phyloP scores from a whole-genome alignment of 2,888 invertebrate species.

The Drosophila prostipennis region DNA sequence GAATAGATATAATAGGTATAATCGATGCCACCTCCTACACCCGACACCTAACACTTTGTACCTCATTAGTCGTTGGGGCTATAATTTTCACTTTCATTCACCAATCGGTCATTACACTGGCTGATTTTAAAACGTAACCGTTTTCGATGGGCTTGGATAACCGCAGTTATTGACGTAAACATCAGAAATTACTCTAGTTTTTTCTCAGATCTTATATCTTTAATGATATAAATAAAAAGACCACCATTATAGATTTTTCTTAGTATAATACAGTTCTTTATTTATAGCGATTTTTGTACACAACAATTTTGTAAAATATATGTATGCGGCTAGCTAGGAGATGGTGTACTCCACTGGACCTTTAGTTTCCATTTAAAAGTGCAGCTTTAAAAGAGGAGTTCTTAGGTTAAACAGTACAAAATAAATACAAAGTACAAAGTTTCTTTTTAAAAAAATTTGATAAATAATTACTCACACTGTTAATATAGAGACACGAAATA shows the following conservation, averaged over 20 bases:
- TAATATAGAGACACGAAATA: no score
- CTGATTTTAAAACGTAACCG: background rate
- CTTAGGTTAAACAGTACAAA: conserved; percentile 29
- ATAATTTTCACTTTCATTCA: conserved; percentile 35
- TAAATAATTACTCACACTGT: conserved; percentile 30
- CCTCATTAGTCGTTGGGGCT: conserved; percentile 11
- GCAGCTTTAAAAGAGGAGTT: conserved; percentile 11
- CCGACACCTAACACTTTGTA: conserved; percentile 13
- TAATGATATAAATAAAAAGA: background rate
- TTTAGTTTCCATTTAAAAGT: conserved; percentile 25
- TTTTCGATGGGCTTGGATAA: background rate
- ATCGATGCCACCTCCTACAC: conserved; percentile 9
- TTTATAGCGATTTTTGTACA: conserved; percentile 40
- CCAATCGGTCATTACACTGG: conserved; percentile 14
- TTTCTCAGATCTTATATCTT: background rate
- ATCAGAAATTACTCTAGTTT: background rate
- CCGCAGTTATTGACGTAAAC: background rate
- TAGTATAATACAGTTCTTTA: conserved; percentile 26
- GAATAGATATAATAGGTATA: conserved; percentile 1
- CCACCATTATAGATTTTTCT: background rate
- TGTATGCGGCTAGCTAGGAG: conserved; percentile 37
- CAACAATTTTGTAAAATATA: conserved; percentile 43
- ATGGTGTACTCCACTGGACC: conserved; percentile 23
- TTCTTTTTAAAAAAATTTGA: conserved; percentile 14
- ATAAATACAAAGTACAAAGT: conserved; percentile 36